Conservation (phyloP, 2,888 invertebrate species). For the Galeruca laticollis region DNA sequence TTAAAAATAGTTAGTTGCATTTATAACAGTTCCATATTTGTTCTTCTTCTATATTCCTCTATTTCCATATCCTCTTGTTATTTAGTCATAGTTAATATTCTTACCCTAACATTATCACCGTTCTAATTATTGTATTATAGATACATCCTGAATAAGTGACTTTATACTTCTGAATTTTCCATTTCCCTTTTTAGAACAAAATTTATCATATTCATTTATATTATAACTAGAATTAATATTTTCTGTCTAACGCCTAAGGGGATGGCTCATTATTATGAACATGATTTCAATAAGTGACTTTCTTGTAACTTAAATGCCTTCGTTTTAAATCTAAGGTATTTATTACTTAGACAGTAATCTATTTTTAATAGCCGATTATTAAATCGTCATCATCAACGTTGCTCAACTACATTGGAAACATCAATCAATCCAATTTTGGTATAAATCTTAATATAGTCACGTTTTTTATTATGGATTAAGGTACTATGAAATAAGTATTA, state of each 20-base stretch:
- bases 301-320: not conserved
- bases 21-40: too few relatives aligned
- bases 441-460: not conserved
- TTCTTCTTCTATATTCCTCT: too few relatives aligned
- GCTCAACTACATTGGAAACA: slow-evolving; percentile 1
- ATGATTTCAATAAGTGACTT: not conserved
- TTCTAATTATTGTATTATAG: too few relatives aligned
- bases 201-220: not conserved
- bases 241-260: not conserved
- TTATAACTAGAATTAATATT: not conserved
- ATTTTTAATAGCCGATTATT: slow-evolving; percentile 13
- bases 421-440: slow-evolving; percentile 6
- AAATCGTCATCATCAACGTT: slow-evolving; percentile 7
- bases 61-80: too few relatives aligned
- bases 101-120: too few relatives aligned
- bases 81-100: too few relatives aligned
- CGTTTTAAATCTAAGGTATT: not conserved
- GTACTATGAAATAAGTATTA: too few relatives aligned
- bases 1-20: too few relatives aligned
- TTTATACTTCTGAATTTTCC: too few relatives aligned
- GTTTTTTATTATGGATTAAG: too few relatives aligned
- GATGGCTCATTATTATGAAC: not conserved
- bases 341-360: slow-evolving; percentile 6
- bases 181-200: too few relatives aligned
- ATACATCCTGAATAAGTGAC: too few relatives aligned